Percentiles rank a stretch among this genome's conserved stretches.
phyloP scores from a whole-genome alignment of 2,888 invertebrate species.

The Tachina lurida region DNA sequence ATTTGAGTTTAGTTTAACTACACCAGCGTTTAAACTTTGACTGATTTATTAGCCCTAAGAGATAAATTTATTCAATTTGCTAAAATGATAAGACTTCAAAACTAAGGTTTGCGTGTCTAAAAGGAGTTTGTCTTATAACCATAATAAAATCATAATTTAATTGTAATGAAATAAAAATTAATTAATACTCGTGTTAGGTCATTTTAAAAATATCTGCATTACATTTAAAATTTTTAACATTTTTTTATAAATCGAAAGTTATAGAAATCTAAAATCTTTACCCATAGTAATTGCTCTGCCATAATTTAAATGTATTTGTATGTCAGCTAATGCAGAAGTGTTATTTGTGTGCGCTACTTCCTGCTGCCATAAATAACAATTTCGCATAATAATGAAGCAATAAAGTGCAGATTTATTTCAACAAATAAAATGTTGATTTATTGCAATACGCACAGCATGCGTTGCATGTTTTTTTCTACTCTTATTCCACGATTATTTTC shows the following conservation, averaged over 20 bases:
- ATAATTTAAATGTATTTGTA: conserved; percentile 4
- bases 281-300: background rate
- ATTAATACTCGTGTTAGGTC: too few relatives aligned
- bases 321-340: conserved; percentile 50
- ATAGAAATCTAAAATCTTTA: background rate
- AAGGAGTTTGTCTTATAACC: too few relatives aligned
- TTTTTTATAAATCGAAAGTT: background rate
- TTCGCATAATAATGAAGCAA: conserved; percentile 80
- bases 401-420: conserved; percentile 81
- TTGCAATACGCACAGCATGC: conserved; percentile 81
- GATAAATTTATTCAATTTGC: too few relatives aligned
- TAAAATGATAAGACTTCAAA: too few relatives aligned
- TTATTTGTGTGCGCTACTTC: conserved; percentile 67
- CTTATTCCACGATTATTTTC: conserved; percentile 53
- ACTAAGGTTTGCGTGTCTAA: too few relatives aligned
- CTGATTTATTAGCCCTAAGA: too few relatives aligned
- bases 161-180: too few relatives aligned
- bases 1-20: too few relatives aligned
- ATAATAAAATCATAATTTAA: too few relatives aligned
- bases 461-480: conserved; percentile 53
- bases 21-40: too few relatives aligned
- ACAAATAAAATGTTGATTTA: conserved; percentile 82
- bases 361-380: conserved; percentile 71
- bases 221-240: too few relatives aligned
- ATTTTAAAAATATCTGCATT: too few relatives aligned